Evolutionary conservation across 2,797 vertebrate genomes (phyloP), one percentile per base, ranked within the genome.

Genomic region (Pygocentrus nattereri): DNA sequence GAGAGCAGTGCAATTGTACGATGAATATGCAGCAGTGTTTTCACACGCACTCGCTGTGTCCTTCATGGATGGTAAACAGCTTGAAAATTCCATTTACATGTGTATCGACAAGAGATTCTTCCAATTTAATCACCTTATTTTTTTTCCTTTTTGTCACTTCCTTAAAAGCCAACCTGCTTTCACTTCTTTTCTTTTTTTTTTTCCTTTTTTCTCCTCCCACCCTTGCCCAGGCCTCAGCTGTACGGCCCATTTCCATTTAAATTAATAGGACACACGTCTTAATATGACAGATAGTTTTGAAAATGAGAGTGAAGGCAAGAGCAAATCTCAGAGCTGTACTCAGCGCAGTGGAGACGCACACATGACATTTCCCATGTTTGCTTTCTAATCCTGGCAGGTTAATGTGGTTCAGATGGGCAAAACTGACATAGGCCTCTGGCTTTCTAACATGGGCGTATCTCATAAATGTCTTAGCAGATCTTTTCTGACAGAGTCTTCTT

Each of bases 11-110:
- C 59, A 56, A 52, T 78, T 86, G 81, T 81, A 76, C 67, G 47
- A 78, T 78, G 85, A 86, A 86, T 80, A 86, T 83, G 72, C 81
- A 84, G 47, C 23, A 74, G 64, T 34, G 25, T 70, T 74, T 27
- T 65, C 38, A 50, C 76, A 70, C 56, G 27, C 21, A 10, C 76
- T 80, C 64, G 18, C 44, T 41, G 79, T 75, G 73, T 85, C 82
- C 83, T 86, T 88, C 81, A 85, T 80, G 81, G 79, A 83, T 82
- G 65, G 80, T 84, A 83, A 86, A 81, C 86, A 83, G 78, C 77
- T 70, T 58, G 65, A 68, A 75, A 81, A 74, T 73, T 83, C 79
- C 62, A 88, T 81, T 85, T 88, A 81, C 85, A 88, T 83, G 76
- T 83, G 81, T 85, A 88, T 85, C 77, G 79, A 81, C 82, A 83